A percentile compares a stretch with the other conserved stretches of the same genome.
Evolutionary conservation across 2,888 invertebrate genomes (phyloP).

Genomic region (Caenorhabditis sinica): DNA sequence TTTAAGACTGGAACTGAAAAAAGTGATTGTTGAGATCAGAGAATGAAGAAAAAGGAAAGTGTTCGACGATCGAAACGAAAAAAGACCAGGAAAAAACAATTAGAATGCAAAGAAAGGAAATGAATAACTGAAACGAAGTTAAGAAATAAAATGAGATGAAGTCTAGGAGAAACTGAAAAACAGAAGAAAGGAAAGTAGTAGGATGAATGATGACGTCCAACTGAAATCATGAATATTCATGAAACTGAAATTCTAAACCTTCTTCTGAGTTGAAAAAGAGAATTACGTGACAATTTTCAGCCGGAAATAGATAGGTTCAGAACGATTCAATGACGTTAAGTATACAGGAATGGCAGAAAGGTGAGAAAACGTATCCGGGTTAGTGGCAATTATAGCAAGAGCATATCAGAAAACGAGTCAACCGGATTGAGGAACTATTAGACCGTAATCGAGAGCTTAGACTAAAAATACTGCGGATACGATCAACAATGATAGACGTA

Average conservation of each 20-base stretch:
- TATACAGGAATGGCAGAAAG: not conserved
- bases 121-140: constrained; percentile 2
- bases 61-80: not conserved
- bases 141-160: constrained; percentile 25
- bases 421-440: no score
- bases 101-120: not conserved
- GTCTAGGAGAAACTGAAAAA: not conserved
- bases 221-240: constrained; percentile 42
- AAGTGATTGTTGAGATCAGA: no score
- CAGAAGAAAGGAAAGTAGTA: not conserved
- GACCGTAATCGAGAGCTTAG: no score
- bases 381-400: not conserved
- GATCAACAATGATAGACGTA: no score
- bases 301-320: not conserved
- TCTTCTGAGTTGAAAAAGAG: not conserved
- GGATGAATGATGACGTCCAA: constrained; percentile 34
- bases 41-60: not conserved
- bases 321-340: not conserved
- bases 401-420: no score
- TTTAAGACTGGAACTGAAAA: constrained; percentile 12
- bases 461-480: no score
- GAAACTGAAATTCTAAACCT: constrained; percentile 9
- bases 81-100: constrained; percentile 10
- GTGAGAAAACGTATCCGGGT: not conserved
- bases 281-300: constrained; percentile 5